Base-by-base conservation (phyloP, 2,113 vertebrate genomes). In the Myotis yumanensis region DNA sequence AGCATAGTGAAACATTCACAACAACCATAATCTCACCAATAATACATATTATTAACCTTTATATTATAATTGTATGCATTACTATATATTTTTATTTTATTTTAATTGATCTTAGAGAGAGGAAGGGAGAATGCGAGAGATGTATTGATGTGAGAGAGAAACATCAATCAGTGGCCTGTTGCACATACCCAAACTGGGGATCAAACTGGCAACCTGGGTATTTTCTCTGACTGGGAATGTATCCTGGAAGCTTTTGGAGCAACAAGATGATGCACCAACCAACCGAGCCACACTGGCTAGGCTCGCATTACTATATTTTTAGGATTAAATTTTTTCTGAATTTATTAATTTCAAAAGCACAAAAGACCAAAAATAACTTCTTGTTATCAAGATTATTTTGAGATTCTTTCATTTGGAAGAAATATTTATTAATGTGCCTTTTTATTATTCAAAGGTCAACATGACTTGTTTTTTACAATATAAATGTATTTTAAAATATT, bases 401-500 rank as follows among this genome's bases (percentile, higher is more conserved):
- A 93, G 37, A 87, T 4, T 4, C 4, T 69, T 89, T 95, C 52
- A 69, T 92, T 94, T 77, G 52, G 35, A 59, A 85, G 72, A 85
- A 72, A 83, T 80, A 73, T n/a, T 96, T 92, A 32, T 52, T 83
- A 79, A 52, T n/a, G 46, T 95, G 54, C 37, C 91, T 80, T 18
- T 92, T 84, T 81, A 17, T 48, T 92, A 96, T 96, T 96, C 89
- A 87, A 96, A 89, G 91, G 71, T 92, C 73, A 96, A 23, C 15
- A 85, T 96, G 57, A 94, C 0, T 0, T 92, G 40, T 15, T 94
- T 97, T 92, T 83, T 35, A 94, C 18, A 79, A 90, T 93, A 96
- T 96, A 96, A 94, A 40, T 46, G 30, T n/a, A 62, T 96, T 95
- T 92, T 93, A 76, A 66, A 95, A 95, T 96, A 94, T 93, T 94